Base-by-base conservation (phyloP, 2,797 vertebrate species). In the Lophotriccus pileatus region DNA sequence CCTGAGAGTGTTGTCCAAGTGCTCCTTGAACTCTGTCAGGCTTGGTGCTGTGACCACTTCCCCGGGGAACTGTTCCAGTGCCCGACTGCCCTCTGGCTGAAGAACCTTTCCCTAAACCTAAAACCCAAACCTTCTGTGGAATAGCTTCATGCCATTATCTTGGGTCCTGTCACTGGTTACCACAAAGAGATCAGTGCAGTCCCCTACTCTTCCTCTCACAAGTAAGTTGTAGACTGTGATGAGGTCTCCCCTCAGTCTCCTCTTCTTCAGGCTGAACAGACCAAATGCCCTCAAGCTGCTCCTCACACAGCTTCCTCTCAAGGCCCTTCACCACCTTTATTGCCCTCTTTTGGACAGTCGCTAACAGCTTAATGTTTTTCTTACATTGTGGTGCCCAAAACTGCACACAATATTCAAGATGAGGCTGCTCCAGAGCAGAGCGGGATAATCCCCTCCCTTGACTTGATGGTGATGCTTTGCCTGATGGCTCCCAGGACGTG, bases 331-430 rank as follows among this genome's bases (percentile, higher is more conserved):
- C 43, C 37, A 25, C 37, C 14, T 5, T 25, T 1, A 1, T 11
- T 30, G 21, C 6, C 4, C 12, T 39, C n/a, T 18, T 39, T 44
- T 25, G 28, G 8, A 14, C 3, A 1, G 1, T n/a, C 13, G 56
- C 4, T 37, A 25, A 25, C 1, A 50, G 12, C 17, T 44, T 14
- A 7, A 9, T 7, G 4, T 9, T 2, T 14, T 49, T 49, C 8
- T 36, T 30, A 6, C 5, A 30, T 4, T 22, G 14, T 4, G 5
- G 1, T 14, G 7, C 43, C 16, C 20, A n/a, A 8, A 24, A 0
- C 13, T 44, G 36, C 20, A 1, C 32, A 5, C 36, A 56, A 22
- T 7, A 25, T 22, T 22, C 0, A 5, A 70, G 24, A 23, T n/a
- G 70, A 62, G 36, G 36, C 36, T 0, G 1, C 41, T 6, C 30